These are phyloP conservation scores for Cephonodes hylas DNA, from an alignment of 2,888 invertebrate genomes.

Conservation along the genomic window DNA sequence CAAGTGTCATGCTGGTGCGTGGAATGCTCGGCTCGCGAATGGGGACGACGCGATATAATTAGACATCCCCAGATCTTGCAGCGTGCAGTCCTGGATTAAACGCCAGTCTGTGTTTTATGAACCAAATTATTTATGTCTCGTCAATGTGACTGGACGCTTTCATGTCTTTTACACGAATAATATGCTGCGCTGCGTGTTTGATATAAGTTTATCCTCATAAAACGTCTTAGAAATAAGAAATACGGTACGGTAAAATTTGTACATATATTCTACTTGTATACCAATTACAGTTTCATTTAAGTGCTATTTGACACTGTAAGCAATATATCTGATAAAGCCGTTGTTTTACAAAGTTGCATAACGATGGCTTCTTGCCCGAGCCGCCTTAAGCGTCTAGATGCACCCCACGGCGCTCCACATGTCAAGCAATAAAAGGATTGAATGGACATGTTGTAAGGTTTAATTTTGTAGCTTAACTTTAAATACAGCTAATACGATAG, in stretches of 20 bases:
- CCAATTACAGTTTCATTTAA: background rate
- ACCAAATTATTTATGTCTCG: constrained; percentile 25
- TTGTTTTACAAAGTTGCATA: constrained; percentile 35
- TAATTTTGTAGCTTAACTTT: background rate
- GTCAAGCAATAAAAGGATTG: constrained; percentile 35
- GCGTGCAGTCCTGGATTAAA: constrained; percentile 44
- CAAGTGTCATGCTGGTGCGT: constrained; percentile 13
- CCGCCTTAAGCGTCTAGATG: constrained; percentile 27
- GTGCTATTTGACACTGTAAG: background rate
- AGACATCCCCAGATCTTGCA: constrained; percentile 54
- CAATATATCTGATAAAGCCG: constrained; percentile 15
- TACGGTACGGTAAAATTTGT: background rate
- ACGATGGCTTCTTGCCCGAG: constrained; percentile 43
- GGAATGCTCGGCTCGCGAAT: constrained; percentile 63
- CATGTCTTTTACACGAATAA: background rate
- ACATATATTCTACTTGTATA: background rate
- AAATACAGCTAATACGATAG: too few species aligned
- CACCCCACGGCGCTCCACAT: constrained; percentile 30
- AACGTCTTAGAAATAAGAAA: too few species aligned
- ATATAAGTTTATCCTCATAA: too few species aligned
- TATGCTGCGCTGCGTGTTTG: background rate
- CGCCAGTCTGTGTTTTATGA: constrained; percentile 27
- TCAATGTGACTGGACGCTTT: background rate
- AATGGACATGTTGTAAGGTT: constrained; percentile 21
- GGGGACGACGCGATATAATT: constrained; percentile 60